These are phyloP conservation scores for Anneissia japonica DNA, from an alignment of 35 echinoderm and acorn worm genomes.

Conservation along the genomic window DNA sequence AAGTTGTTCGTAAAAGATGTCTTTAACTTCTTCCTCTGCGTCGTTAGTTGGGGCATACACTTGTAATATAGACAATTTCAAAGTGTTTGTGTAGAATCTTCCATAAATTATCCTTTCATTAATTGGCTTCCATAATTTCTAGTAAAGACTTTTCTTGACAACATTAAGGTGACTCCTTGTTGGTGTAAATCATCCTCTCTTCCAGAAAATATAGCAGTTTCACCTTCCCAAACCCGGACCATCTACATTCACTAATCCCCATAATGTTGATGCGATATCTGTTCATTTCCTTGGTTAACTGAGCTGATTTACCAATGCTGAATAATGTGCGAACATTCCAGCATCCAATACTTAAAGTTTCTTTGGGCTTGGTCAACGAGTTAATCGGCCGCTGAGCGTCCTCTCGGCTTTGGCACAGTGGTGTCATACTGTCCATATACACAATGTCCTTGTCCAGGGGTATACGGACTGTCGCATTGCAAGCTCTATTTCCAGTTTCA, in stretches of 20 bases:
- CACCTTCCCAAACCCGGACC: neutral
- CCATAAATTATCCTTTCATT: neutral
- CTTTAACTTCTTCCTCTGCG: constrained; percentile 10
- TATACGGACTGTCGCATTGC: neutral
- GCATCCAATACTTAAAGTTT: neutral
- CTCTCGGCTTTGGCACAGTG: constrained; percentile 15
- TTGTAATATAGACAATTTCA: constrained; percentile 27
- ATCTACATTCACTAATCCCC: neutral
- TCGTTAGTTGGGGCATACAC: constrained; percentile 34
- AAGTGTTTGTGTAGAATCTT: neutral
- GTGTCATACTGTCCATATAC: constrained; percentile 10
- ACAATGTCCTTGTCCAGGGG: neutral
- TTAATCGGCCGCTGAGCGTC: neutral
- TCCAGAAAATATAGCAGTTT: neutral
- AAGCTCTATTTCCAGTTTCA: no score
- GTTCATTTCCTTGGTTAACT: no score
- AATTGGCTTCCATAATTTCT: constrained; percentile 17
- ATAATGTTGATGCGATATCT: neutral
- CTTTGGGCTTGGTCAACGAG: constrained; percentile 10
- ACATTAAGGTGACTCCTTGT: neutral
- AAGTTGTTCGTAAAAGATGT: constrained; percentile 31
- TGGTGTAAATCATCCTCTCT: neutral
- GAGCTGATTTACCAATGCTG: no score
- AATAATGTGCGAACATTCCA: no score
- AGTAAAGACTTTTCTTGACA: neutral